phyloP scores from a whole-genome alignment of 2,888 invertebrate genomes.

The Spisula subtruncata region DNA sequence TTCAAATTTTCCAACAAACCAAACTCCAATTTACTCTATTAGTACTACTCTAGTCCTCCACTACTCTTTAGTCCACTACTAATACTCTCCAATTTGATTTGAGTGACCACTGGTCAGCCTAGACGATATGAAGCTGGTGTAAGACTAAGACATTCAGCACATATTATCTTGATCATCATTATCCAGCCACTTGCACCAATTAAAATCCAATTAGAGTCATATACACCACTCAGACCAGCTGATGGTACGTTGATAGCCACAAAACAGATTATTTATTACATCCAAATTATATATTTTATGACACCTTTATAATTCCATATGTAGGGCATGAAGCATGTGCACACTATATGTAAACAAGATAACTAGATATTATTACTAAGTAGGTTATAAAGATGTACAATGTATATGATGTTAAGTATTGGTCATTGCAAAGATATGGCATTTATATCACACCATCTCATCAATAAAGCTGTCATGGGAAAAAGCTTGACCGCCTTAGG shows the following conservation, averaged over 20 bases:
- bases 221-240: background rate
- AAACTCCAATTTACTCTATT: too few species aligned
- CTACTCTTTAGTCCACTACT: background rate
- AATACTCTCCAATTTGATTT: background rate
- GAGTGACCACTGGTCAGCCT: slow-evolving; percentile 9
- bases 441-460: slow-evolving; percentile 34
- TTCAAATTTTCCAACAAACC: background rate
- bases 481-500: background rate
- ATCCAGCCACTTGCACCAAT: background rate
- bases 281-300: background rate
- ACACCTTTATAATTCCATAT: background rate
- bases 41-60: background rate
- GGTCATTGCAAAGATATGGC: slow-evolving; percentile 40
- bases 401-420: background rate
- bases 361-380: background rate
- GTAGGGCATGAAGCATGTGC: background rate
- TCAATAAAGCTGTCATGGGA: slow-evolving; percentile 37
- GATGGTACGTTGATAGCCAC: background rate
- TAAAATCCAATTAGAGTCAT: slow-evolving; percentile 2
- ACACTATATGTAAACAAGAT: too few species aligned
- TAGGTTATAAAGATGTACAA: background rate
- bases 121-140: background rate
- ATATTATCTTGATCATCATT: background rate
- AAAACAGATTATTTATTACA: slow-evolving; percentile 1
- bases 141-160: background rate